Evolutionary conservation across 2,888 invertebrate genomes (phyloP), one percentile per base, ranked within the genome.

Genomic region (Drosophila atripex): DNA sequence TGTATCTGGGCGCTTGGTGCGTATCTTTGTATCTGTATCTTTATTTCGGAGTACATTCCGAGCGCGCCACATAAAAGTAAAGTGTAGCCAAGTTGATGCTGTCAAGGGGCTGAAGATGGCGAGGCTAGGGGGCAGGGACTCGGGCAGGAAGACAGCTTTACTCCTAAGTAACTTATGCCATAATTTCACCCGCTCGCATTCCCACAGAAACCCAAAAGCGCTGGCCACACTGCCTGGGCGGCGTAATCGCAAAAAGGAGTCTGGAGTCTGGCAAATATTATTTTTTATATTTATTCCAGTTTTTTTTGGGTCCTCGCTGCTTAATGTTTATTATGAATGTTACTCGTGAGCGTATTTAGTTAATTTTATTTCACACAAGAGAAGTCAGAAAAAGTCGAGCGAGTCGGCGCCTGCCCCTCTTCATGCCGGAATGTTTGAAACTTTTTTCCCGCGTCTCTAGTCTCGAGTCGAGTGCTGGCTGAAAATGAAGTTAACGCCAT

Each of bases 241-340:
- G 65, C 71, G 45, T 85, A 87, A 87, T 82, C 82, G 82, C 82
- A 88, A 74, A 86, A 86, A 80, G 80, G 76, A 85, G 64, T 64
- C 68, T 43, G 21, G 43, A 21, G 85, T 85, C 85, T 85, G 88
- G 82, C 77, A 87, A 88, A 86, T 86, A 88, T 87, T 88, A 87
- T 85, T 88, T 86, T 88, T 86, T 87, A 86, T 86, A 86, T 87
- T 87, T 87, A 76, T 87, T 87, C 71, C 68, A 71, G 70, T 71
- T 84, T 71, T 73, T 72, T 14, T 41, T 16, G 18, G 39, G 76
- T 64, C 76, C 49, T 71, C 28, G 71, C 73, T 77, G 68, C 88
- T 80, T 87, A 85, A 86, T 86, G 89, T 88, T 86, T 86, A 86
- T 88, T 88, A 88, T 88, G 88, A 86, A 86, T 86, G 85, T 87